Percentiles rank a stretch among this genome's conserved stretches.
Evolutionary conservation across 2,797 vertebrate species (phyloP).

Genomic region (Mus spretus): DNA sequence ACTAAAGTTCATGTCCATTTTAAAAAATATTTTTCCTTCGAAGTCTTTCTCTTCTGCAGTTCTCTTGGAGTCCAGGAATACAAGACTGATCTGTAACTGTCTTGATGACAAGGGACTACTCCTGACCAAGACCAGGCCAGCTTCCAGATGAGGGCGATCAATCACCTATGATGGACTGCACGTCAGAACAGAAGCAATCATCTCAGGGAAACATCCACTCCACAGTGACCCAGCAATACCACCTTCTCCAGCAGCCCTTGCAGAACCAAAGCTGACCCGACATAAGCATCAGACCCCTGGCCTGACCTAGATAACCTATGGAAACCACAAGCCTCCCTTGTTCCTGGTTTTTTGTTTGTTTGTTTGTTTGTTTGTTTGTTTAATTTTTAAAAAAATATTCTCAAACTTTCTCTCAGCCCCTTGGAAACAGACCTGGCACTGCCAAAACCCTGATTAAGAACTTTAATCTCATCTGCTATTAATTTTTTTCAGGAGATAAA

Average conservation of each 20-base stretch:
- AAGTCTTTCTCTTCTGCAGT: neutral
- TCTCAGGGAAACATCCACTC: neutral
- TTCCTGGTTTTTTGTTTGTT: neutral
- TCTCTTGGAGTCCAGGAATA: neutral
- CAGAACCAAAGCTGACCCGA: neutral
- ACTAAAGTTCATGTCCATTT: neutral
- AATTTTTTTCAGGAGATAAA: neutral
- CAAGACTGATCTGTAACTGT: neutral
- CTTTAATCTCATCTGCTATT: slow-evolving; percentile 34
- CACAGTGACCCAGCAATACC: too few species aligned
- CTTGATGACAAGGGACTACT: neutral
- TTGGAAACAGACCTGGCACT: neutral
- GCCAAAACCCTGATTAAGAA: neutral
- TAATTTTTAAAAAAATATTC: neutral
- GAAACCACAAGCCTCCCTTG: neutral
- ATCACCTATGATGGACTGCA: neutral
- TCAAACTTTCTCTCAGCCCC: neutral
- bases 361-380: too few species aligned
- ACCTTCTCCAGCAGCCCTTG: neutral
- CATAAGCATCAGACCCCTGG: neutral
- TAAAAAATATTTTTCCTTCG: neutral
- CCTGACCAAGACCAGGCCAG: neutral
- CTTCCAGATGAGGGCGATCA: neutral
- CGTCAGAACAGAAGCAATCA: neutral
- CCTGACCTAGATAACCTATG: neutral